phyloP scores from a whole-genome alignment of 1,140 invertebrate species.

The Bombus sylvicola region DNA sequence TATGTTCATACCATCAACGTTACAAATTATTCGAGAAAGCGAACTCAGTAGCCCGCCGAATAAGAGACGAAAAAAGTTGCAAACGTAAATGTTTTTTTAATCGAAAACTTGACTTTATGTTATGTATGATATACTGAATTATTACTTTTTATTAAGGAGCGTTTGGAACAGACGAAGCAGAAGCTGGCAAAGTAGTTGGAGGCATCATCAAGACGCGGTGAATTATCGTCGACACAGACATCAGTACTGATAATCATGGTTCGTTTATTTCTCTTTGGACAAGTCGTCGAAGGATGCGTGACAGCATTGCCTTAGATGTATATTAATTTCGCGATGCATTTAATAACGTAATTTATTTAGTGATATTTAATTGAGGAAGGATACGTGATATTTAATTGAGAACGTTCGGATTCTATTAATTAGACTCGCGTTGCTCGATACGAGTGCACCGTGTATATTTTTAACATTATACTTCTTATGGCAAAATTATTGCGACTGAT shows the following conservation, averaged over 20 bases:
- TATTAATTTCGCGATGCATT: conserved; percentile 64
- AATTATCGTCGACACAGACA: conserved; percentile 75
- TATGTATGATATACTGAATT: not conserved
- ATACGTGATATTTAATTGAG: conserved; percentile 60
- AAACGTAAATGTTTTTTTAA: conserved; percentile 72
- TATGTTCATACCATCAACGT: conserved; percentile 78
- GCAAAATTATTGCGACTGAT: conserved; percentile 28
- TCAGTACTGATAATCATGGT: conserved; percentile 63
- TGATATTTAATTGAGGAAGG: conserved; percentile 56
- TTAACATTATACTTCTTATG: conserved; percentile 30
- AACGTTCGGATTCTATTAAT: conserved; percentile 50
- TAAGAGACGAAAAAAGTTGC: conserved; percentile 80
- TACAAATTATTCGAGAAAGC: conserved; percentile 80
- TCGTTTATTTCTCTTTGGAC: conserved; percentile 33
- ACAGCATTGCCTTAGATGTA: conserved; percentile 61
- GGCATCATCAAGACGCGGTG: conserved; percentile 74
- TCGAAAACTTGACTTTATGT: not conserved
- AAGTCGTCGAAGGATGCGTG: conserved; percentile 33
- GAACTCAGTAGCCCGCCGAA: conserved; percentile 75
- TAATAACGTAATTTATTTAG: conserved; percentile 67
- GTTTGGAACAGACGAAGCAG: conserved; percentile 77
- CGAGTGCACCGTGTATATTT: conserved; percentile 37
- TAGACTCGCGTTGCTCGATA: conserved; percentile 30
- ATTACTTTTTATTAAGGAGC: conserved; percentile 58
- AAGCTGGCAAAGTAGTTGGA: conserved; percentile 77